Base-by-base conservation (phyloP, 2,797 vertebrate species). In the Alauda arvensis region DNA sequence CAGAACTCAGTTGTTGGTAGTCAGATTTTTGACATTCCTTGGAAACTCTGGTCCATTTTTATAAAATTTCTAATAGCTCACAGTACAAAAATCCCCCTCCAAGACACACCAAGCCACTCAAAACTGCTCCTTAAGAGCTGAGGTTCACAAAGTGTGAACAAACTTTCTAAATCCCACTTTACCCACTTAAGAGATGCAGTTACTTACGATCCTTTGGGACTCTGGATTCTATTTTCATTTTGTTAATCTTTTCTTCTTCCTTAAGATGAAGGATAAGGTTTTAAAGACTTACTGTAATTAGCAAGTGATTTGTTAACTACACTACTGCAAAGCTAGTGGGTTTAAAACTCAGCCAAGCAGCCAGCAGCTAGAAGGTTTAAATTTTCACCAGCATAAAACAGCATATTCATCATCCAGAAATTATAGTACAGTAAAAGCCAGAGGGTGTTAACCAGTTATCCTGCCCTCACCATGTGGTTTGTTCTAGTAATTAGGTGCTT, bases 231-330 rank as follows among this genome's bases (percentile, higher is more conserved):
- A 99, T 95, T 83, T 94, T 97, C 89, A 98, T 94, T 93, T 97
- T 98, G 94, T 98, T 98, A 87, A 97, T 98, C 96, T 96, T 98
- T 95, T 99, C 98, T 97, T 99, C 98, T 97, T 99, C 96, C 96
- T 96, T 91, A 92, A 96, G 94, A 90, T 91, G 83, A 93, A 90
- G 88, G 71, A 96, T 85, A 96, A 65, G 87, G 80, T 92, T 95
- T 95, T 89, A 88, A 78, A 88, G 68, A 85, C 69, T 88, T 92
- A 76, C 89, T 91, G 90, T 93, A 78, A 87, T 92, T 93, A 92
- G 82, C 85, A 91, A 88, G 85, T 71, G 85, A 88, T 84, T 90
- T 92, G 76, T 92, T 91, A 82, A 91, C 78, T 82, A 65, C 15
- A 74, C 85, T 92, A 24, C 45, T 78, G 87, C 81, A 92, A 71